Evolutionary conservation across 2,797 vertebrate species (phyloP), one percentile per base, ranked within the genome.

Genomic region (Myioborus melanocephalus): DNA sequence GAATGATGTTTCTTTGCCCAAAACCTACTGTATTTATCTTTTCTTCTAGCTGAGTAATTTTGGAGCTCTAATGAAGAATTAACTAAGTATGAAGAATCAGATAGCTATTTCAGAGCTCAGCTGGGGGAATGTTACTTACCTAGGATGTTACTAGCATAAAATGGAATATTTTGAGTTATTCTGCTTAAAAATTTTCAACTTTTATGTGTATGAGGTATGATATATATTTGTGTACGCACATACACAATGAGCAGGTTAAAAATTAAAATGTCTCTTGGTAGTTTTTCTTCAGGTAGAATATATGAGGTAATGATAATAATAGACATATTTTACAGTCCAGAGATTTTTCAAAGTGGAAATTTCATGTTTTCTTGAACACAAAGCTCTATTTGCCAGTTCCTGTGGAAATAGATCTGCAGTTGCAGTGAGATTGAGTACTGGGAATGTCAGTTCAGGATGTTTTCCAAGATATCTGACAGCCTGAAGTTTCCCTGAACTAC

Each of bases 381-480:
- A 61, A 63, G 57, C 75, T 81, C 65, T 78, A 32, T 70, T 76
- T 7, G 4, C 63, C 34, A 90, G 50, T 76, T 65, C 39, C 27
- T 85, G 50, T 49, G 65, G 83, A 60, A 66, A 14, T 82, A 2
- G 9, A 53, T 88, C 59, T 91, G 41, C 83, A 82, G 3, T 59
- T 95, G 78, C 64, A 89, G 39, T 52, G 47, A 78, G 87, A 52
- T 19, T 75, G 87, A 94, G 39, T 34, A 8, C 37, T 56, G 32
- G 46, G 46, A 44, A 49, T 92, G 81, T 92, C 93, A 95, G 37
- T 49, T 89, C 56, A 91, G 93, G 95, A 95, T 90, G 39, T 46
- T 77, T 92, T 88, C 92, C 94, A 95, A 78, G 83, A 43, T 84
- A 61, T 8, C 49, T 60, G 72, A 85, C 81, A 86, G 71, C 20